A percentile compares a stretch with the other conserved stretches of the same genome.
phyloP scores from a whole-genome alignment of 1,140 invertebrate species.

The Babylonia areolata region DNA sequence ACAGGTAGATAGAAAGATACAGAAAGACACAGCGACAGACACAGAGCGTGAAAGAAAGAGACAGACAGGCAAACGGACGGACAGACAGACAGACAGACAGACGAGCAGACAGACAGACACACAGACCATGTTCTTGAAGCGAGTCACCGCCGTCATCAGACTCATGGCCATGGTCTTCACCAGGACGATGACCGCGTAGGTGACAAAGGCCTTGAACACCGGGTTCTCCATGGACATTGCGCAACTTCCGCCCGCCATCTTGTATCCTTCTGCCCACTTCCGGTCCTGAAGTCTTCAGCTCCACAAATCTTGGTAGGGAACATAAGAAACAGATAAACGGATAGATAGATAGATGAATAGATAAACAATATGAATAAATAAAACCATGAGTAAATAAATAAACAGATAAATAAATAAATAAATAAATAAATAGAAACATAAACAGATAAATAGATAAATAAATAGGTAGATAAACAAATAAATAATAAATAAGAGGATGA shows the following conservation, averaged over 20 bases:
- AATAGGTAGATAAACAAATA: no score
- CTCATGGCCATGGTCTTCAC: conserved; percentile 81
- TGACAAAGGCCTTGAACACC: conserved; percentile 51
- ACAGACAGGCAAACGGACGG: neutral
- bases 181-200: conserved; percentile 76
- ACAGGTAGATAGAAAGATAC: neutral
- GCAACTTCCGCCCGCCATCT: neutral
- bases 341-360: no score
- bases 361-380: no score
- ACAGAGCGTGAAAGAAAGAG: neutral
- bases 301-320: no score
- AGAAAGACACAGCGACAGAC: neutral
- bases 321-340: no score
- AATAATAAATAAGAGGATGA: no score
- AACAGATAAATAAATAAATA: no score
- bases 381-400: no score
- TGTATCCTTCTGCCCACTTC: neutral
- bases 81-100: neutral
- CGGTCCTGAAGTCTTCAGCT: no score
- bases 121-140: conserved; percentile 80
- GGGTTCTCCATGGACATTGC: conserved; percentile 50
- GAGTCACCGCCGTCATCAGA: conserved; percentile 77
- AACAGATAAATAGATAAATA: no score
- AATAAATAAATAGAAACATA: no score
- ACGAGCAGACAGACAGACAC: neutral